Percentiles rank a stretch among this genome's conserved stretches.
phyloP scores from a whole-genome alignment of 2,113 vertebrate genomes.

The Panurus biarmicus region DNA sequence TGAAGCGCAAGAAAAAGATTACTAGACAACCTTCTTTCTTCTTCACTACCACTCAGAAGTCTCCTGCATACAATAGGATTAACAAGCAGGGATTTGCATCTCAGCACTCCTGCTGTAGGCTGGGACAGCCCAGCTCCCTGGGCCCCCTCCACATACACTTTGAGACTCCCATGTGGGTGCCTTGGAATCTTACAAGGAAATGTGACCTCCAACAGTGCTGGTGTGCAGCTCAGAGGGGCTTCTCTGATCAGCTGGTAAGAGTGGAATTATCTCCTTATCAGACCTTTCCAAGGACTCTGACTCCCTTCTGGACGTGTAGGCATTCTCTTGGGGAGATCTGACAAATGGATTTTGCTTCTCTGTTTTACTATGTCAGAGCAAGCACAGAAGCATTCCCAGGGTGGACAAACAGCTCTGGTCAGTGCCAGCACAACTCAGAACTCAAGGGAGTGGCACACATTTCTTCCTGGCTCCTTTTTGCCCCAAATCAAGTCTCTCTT shows the following conservation, averaged over 20 bases:
- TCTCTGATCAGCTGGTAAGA: not conserved
- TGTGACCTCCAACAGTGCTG: not conserved
- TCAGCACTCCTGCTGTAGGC: not conserved
- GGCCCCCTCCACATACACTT: not conserved
- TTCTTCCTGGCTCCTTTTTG: not conserved
- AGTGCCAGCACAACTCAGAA: not conserved
- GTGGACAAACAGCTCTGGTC: not conserved
- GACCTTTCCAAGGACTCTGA: not conserved
- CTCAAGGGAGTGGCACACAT: not conserved
- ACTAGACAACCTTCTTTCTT: not conserved
- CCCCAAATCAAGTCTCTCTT: not conserved
- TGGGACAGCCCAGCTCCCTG: not conserved
- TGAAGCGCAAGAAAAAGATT: not conserved
- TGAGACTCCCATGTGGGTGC: not conserved
- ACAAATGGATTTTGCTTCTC: not conserved
- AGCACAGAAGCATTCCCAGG: not conserved
- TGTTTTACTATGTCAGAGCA: not conserved
- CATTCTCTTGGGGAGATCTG: not conserved
- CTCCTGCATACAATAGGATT: not conserved
- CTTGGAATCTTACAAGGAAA: not conserved
- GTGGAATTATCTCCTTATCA: not conserved
- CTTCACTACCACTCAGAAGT: not conserved
- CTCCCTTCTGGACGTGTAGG: accelerated
- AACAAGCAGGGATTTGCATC: not conserved
- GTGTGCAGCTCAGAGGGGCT: not conserved